Evolutionary conservation across 2,797 vertebrate genomes (phyloP).

Genomic region (Lepidocolaptes lacrymiger): DNA sequence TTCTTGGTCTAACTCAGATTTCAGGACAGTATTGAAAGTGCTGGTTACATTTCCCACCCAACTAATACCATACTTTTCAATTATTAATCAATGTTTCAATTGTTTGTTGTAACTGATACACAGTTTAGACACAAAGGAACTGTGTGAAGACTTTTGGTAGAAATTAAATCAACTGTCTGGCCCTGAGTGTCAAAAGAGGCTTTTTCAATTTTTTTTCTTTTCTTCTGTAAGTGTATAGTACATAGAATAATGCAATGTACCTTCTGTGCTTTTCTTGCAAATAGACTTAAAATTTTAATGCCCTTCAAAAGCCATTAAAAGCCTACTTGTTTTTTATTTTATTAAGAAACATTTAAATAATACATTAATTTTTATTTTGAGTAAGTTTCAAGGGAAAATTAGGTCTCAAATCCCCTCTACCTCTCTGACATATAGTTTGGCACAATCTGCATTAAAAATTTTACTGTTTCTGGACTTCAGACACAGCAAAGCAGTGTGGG

Average conservation of each 20-base stretch:
- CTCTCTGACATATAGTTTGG: not conserved
- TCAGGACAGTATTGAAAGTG: not conserved
- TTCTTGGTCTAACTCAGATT: not conserved
- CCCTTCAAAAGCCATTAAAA: not conserved
- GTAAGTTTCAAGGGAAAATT: not conserved
- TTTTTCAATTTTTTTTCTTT: not conserved
- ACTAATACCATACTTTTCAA: not conserved
- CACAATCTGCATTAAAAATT: not conserved
- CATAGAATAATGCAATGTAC: not conserved
- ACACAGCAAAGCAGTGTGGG: not conserved
- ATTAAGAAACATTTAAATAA: slow-evolving; percentile 41
- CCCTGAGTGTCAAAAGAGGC: not conserved
- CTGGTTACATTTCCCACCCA: not conserved
- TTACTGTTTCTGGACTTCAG: not conserved
- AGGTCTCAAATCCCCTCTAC: not conserved
- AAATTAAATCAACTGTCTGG: not conserved
- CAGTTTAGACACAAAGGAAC: not conserved
- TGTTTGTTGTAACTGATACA: slow-evolving; percentile 3
- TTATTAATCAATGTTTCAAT: slow-evolving; percentile 18
- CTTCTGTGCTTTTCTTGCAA: not conserved
- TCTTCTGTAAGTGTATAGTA: not conserved
- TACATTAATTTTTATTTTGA: slow-evolving; percentile 8
- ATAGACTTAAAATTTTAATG: slow-evolving; percentile 42
- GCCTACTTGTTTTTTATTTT: not conserved
- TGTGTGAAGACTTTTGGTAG: not conserved